Evolutionary conservation across 2,888 invertebrate genomes (phyloP).

Genomic region (Allacma fusca): DNA sequence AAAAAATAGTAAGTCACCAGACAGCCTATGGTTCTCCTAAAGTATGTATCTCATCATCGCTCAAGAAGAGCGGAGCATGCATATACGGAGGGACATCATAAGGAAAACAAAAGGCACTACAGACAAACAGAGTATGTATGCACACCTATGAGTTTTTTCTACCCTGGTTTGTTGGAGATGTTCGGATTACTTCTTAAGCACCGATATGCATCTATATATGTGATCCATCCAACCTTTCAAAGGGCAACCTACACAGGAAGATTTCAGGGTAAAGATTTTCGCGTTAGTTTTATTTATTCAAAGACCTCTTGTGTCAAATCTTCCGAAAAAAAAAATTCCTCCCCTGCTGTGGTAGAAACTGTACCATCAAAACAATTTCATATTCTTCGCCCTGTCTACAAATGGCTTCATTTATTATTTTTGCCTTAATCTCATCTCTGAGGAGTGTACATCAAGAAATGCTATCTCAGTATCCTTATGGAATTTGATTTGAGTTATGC

Average conservation of each 20-base stretch:
- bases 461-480: slow-evolving; percentile 22
- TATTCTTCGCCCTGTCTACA: slow-evolving; percentile 8
- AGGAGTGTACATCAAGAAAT: slow-evolving; percentile 22
- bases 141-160: neutral
- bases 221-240: neutral
- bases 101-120: neutral
- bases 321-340: neutral
- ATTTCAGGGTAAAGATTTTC: slow-evolving; percentile 2
- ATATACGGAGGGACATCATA: neutral
- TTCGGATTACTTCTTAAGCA: slow-evolving; percentile 2
- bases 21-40: no score
- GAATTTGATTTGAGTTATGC: slow-evolving; percentile 18
- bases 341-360: slow-evolving; percentile 9
- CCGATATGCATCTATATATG: neutral
- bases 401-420: slow-evolving; percentile 35
- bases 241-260: neutral
- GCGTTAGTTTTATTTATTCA: slow-evolving; percentile 12
- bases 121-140: neutral
- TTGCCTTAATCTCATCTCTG: slow-evolving; percentile 23
- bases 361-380: slow-evolving; percentile 18
- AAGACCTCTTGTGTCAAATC: slow-evolving; percentile 9
- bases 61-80: neutral
- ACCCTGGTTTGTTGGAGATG: neutral
- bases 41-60: neutral
- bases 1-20: no score